A percentile compares a stretch with the other conserved stretches of the same genome.
These are phyloP conservation scores for Manacus vitellinus DNA, from an alignment of 2,113 vertebrate species.

Conservation along the genomic window DNA sequence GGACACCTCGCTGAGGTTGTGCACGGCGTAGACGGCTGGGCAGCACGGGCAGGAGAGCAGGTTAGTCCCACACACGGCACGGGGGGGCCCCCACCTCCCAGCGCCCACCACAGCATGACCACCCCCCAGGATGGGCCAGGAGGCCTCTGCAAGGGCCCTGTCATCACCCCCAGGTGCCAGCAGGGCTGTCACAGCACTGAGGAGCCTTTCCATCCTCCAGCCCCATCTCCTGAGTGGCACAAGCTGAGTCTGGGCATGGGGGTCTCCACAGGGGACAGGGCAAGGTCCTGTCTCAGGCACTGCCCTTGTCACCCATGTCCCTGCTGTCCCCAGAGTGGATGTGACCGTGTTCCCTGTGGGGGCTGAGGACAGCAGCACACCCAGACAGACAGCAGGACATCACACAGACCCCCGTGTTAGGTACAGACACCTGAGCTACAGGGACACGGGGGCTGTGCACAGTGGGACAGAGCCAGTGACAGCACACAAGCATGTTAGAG, in stretches of 20 bases:
- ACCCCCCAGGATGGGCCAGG: background rate
- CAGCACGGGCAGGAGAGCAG: background rate
- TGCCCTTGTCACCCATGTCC: background rate
- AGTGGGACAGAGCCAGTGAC: background rate
- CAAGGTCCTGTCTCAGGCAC: background rate
- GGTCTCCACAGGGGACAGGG: rapidly evolving
- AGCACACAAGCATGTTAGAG: rapidly evolving
- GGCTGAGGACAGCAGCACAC: background rate
- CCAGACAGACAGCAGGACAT: rapidly evolving
- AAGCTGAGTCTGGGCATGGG: rapidly evolving
- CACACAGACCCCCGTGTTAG: background rate
- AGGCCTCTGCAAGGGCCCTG: background rate
- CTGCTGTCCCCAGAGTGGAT: background rate
- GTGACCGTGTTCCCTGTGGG: background rate
- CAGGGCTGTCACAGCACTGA: rapidly evolving
- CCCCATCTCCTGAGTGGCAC: background rate
- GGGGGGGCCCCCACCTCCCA: background rate
- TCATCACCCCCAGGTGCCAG: background rate
- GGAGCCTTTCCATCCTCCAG: background rate
- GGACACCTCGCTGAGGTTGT: conserved; percentile 88
- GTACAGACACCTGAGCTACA: background rate
- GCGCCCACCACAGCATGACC: background rate
- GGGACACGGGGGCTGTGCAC: background rate
- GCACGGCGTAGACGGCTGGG: conserved; percentile 84
- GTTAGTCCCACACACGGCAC: background rate